Evolutionary conservation across 2,113 vertebrate species (phyloP), one percentile per base, ranked within the genome.

Genomic region (Menura novaehollandiae): DNA sequence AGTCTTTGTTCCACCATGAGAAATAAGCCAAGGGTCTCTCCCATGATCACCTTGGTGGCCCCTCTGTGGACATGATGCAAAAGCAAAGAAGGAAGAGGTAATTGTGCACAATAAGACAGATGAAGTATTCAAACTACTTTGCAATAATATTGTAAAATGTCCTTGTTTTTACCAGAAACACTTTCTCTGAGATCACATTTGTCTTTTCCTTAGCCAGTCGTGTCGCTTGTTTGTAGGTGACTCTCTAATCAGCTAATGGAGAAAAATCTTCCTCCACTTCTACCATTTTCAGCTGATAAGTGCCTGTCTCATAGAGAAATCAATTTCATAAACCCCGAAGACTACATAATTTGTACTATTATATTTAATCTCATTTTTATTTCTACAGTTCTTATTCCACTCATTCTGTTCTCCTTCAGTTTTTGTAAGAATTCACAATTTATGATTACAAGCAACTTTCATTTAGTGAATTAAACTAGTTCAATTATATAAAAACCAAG

Each of bases 1-100:
- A 81, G 1, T 1, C 15, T 47, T 24, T 18, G 13, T 13, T 73
- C 62, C 71, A 52, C 0, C 0, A 12, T 1, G 4, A 37, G 43
- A 43, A 78, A 32, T 18, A 35, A 81, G 20, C 21, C 46, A 41
- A 24, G n/a, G 10, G 0, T 26, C 24, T 72, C 37, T 24, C n/a
- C 27, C n/a, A 33, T 11, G 3, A 47, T 24, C n/a, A 30, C 43
- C 20, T 60, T 47, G 16, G 19, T 28, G 53, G 16, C 15, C 4
- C 6, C 15, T 59, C 59, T 74, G 26, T 46, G 64, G 71, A 51
- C 6, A 4, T 2, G 44, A 27, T 26, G 13, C 0, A 6, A 27
- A 43, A 32, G 19, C 66, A 44, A 39, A 62, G 17, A 56, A 32
- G 28, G 24, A 26, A 58, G 10, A 56, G 13, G 15, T 24, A 56